Percentiles rank a stretch among this genome's conserved stretches.
Conservation (phyloP, 2,797 vertebrate species). For the Rhinichthys osculus region DNA sequence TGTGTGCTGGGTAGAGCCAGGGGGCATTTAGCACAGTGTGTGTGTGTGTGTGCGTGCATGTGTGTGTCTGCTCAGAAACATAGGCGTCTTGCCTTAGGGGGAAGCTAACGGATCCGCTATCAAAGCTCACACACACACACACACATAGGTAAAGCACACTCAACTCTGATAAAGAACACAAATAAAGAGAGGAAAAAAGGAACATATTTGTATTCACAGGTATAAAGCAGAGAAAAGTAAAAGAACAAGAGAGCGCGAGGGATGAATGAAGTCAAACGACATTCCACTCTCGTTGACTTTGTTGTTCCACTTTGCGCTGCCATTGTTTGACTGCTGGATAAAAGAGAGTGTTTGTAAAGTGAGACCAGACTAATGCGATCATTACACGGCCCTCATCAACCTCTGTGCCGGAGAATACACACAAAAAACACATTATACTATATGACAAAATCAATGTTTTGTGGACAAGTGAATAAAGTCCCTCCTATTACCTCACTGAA, state of each 20-base stretch:
- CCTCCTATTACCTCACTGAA: neutral
- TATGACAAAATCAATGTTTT: slow-evolving; percentile 6
- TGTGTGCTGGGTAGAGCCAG: slow-evolving; percentile 57
- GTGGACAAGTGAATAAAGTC: neutral
- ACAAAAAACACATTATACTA: slow-evolving; percentile 7
- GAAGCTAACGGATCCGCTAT: slow-evolving; percentile 61
- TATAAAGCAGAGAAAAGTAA: slow-evolving; percentile 36
- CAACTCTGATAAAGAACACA: slow-evolving; percentile 56
- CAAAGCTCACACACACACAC: slow-evolving; percentile 56
- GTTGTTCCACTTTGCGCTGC: slow-evolving; percentile 8
- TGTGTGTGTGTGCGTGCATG: slow-evolving; percentile 11
- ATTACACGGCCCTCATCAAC: slow-evolving; percentile 7
- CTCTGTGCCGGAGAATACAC: neutral
- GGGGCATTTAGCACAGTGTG: slow-evolving; percentile 52
- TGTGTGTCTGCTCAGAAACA: slow-evolving; percentile 26
- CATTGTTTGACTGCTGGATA: slow-evolving; percentile 31
- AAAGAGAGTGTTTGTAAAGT: slow-evolving; percentile 15
- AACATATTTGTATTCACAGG: slow-evolving; percentile 39
- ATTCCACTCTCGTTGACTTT: slow-evolving; percentile 13
- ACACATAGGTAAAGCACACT: slow-evolving; percentile 55
- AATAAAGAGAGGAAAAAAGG: slow-evolving; percentile 25
- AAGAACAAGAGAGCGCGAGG: slow-evolving; percentile 2
- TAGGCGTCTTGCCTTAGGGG: slow-evolving; percentile 59
- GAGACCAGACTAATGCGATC: slow-evolving; percentile 34
- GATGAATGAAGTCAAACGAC: slow-evolving; percentile 52